A percentile compares a stretch with the other conserved stretches of the same genome.
phyloP scores from a whole-genome alignment of 2,888 invertebrate species.

The Azorinus chamasolen region DNA sequence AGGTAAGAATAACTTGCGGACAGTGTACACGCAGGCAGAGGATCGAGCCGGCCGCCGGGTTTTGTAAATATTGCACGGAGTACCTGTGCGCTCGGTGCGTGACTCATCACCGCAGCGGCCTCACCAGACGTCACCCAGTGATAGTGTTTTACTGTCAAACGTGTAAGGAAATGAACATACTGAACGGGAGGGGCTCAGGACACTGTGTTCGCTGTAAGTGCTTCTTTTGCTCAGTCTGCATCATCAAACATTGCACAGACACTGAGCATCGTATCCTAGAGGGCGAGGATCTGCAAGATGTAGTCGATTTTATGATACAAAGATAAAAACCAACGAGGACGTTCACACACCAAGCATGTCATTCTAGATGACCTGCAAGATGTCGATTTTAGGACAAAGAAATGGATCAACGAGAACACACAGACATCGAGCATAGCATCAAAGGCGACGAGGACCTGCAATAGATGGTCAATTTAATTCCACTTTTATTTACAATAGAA shows the following conservation, averaged over 20 bases:
- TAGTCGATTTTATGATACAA: conserved; percentile 39
- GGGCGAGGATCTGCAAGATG: conserved; percentile 42
- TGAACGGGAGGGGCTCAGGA: conserved; percentile 38
- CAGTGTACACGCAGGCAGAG: conserved; percentile 24
- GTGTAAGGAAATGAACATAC: conserved; percentile 53
- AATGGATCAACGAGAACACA: too few species aligned
- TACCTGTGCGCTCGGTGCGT: conserved; percentile 44
- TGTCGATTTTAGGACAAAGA: too few species aligned
- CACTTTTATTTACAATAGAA: too few species aligned
- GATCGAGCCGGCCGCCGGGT: conserved; percentile 42
- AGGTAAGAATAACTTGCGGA: conserved; percentile 35
- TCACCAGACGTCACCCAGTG: conserved; percentile 46
- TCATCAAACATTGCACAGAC: conserved; percentile 36
- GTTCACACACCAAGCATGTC: too few species aligned
- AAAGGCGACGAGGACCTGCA: too few species aligned
- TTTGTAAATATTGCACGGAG: conserved; percentile 48
- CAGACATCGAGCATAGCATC: too few species aligned
- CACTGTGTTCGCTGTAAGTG: conserved; percentile 44
- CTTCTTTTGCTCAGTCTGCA: conserved; percentile 37
- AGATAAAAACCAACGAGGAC: too few species aligned
- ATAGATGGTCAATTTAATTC: too few species aligned
- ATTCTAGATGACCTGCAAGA: too few species aligned
- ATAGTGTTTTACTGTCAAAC: conserved; percentile 49
- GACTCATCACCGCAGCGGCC: conserved; percentile 19
- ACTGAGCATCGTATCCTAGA: conserved; percentile 43